Conservation (phyloP, 2,888 invertebrate species). For the Apotomis turbidana region DNA sequence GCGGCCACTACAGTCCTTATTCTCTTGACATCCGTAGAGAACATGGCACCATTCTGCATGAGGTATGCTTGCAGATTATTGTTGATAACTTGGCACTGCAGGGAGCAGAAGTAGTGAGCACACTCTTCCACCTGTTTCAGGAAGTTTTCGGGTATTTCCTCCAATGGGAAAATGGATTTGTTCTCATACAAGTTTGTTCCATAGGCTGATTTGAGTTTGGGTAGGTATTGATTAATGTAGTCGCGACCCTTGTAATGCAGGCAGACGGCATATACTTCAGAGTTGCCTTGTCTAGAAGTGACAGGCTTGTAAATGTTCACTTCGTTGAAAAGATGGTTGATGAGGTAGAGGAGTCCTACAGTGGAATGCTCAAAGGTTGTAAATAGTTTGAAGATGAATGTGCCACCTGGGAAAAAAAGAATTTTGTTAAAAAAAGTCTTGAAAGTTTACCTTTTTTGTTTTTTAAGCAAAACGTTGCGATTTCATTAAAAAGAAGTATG, state of each 20-base stretch:
- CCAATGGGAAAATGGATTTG: slow-evolving; percentile 83
- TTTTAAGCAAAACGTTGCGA: no score
- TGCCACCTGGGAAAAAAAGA: slow-evolving; percentile 85
- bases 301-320: slow-evolving; percentile 93
- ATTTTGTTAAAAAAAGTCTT: background rate
- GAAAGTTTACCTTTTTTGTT: no score
- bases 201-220: slow-evolving; percentile 73
- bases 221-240: slow-evolving; percentile 68
- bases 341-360: slow-evolving; percentile 89
- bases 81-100: slow-evolving; percentile 87
- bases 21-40: slow-evolving; percentile 72
- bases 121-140: slow-evolving; percentile 86
- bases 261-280: slow-evolving; percentile 95
- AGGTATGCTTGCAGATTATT: slow-evolving; percentile 86
- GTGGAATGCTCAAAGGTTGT: slow-evolving; percentile 94
- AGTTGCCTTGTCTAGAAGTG: slow-evolving; percentile 97
- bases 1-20: slow-evolving; percentile 79
- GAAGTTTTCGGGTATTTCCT: slow-evolving; percentile 85
- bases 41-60: slow-evolving; percentile 71
- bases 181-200: slow-evolving; percentile 66
- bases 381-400: slow-evolving; percentile 94
- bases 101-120: slow-evolving; percentile 86
- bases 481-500: no score
- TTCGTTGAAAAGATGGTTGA: slow-evolving; percentile 89
- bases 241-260: slow-evolving; percentile 82